Percentiles rank a stretch among this genome's conserved stretches.
These are phyloP conservation scores for Spisula subtruncata DNA, from an alignment of 2,888 invertebrate genomes.

Conservation along the genomic window DNA sequence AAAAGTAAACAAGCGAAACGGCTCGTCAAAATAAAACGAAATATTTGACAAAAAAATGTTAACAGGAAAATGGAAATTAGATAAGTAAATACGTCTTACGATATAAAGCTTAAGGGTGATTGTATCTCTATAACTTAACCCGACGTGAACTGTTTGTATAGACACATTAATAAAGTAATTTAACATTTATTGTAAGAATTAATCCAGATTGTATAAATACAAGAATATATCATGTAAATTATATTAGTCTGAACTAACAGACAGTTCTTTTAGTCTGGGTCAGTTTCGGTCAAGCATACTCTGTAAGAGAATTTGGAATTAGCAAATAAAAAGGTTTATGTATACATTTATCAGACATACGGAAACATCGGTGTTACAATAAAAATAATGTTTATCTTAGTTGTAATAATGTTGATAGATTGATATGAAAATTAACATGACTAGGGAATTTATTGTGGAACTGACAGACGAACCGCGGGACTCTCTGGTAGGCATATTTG, in stretches of 20 bases:
- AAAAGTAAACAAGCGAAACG: slow-evolving; percentile 63
- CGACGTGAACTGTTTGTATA: background rate
- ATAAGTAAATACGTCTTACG: slow-evolving; percentile 29
- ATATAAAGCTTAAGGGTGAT: background rate
- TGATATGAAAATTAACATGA: too few species aligned
- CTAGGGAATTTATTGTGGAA: too few species aligned
- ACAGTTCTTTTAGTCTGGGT: background rate
- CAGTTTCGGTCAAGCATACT: background rate
- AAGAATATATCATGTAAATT: too few species aligned
- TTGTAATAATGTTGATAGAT: too few species aligned
- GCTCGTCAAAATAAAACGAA: slow-evolving; percentile 54
- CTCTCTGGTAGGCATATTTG: too few species aligned
- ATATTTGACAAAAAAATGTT: slow-evolving; percentile 16
- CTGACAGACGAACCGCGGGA: too few species aligned
- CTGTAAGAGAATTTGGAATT: too few species aligned
- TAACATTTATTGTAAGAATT: background rate
- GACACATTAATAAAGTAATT: slow-evolving; percentile 19
- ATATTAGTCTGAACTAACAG: background rate
- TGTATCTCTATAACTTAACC: background rate
- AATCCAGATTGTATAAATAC: background rate
- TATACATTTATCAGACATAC: too few species aligned
- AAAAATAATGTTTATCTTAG: too few species aligned
- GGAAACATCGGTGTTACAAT: too few species aligned
- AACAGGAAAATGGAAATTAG: slow-evolving; percentile 30
- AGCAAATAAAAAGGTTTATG: too few species aligned